phyloP scores from a whole-genome alignment of 2,113 vertebrate species.

The Pontoporia blainvillei region DNA sequence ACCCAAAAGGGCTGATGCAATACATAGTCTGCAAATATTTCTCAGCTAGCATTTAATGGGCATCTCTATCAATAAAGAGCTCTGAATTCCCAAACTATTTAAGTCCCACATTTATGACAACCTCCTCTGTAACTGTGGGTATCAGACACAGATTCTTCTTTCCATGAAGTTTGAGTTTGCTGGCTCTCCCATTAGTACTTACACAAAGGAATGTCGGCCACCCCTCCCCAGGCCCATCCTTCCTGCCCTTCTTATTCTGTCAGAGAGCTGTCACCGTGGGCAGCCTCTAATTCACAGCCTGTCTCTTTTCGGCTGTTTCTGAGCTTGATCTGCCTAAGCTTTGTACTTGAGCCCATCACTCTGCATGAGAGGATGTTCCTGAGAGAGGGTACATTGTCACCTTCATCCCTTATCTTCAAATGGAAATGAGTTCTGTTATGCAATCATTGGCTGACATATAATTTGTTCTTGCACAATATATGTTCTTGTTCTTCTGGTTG shows the following conservation, averaged over 20 bases:
- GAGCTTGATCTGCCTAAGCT: not conserved
- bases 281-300: slow-evolving; percentile 15
- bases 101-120: not conserved
- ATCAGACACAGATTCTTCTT: not conserved
- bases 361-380: not conserved
- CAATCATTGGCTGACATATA: not conserved
- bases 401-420: not conserved
- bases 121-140: not conserved
- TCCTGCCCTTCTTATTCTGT: not conserved
- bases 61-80: not conserved
- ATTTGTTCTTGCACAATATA: not conserved
- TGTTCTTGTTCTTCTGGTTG: not conserved
- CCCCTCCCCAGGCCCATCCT: not conserved
- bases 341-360: not conserved
- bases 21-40: not conserved
- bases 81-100: not conserved
- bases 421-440: not conserved
- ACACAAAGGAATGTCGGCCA: not conserved
- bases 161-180: not conserved
- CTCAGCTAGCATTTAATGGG: not conserved
- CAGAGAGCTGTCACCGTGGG: not conserved
- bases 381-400: not conserved
- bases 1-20: not conserved
- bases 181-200: not conserved
- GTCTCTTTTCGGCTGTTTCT: not conserved